Evolutionary conservation across 2,113 vertebrate genomes (phyloP).

Genomic region (Phalacrocorax carbo): DNA sequence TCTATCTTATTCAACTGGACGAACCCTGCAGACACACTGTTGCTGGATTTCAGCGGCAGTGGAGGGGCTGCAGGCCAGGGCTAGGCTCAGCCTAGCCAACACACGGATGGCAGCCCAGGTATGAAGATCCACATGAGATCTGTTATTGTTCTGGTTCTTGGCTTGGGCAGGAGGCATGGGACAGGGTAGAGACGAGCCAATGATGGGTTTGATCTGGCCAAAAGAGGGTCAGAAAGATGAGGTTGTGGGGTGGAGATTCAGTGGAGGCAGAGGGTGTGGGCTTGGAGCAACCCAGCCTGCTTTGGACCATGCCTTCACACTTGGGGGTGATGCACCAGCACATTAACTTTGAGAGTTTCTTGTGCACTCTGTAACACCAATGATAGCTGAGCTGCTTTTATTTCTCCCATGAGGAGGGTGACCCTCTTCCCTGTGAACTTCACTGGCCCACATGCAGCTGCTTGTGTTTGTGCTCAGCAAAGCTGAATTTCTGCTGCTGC

Average conservation of each 20-base stretch:
- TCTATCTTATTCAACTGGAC: accelerated
- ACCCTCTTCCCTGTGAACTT: not conserved
- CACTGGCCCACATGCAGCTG: not conserved
- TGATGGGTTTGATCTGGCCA: not conserved
- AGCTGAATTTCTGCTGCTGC: not conserved
- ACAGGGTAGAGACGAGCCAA: not conserved
- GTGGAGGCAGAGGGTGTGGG: not conserved
- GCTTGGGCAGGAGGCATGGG: not conserved
- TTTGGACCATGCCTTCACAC: not conserved
- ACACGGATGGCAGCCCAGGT: not conserved
- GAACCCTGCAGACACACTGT: not conserved
- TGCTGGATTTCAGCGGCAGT: not conserved
- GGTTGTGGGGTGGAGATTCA: not conserved
- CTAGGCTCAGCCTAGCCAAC: not conserved
- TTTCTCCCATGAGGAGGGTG: not conserved
- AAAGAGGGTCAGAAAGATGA: not conserved
- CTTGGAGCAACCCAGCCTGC: not conserved
- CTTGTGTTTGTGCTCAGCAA: not conserved
- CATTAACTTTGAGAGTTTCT: not conserved
- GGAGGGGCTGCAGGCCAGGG: not conserved
- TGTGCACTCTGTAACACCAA: not conserved
- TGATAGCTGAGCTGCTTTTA: not conserved
- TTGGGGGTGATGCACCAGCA: not conserved
- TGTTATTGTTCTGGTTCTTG: not conserved
- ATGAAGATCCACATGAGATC: accelerated